Evolutionary conservation across 2,797 vertebrate species (phyloP), one percentile per base, ranked within the genome.

Genomic region (Melanotaenia boesemani): DNA sequence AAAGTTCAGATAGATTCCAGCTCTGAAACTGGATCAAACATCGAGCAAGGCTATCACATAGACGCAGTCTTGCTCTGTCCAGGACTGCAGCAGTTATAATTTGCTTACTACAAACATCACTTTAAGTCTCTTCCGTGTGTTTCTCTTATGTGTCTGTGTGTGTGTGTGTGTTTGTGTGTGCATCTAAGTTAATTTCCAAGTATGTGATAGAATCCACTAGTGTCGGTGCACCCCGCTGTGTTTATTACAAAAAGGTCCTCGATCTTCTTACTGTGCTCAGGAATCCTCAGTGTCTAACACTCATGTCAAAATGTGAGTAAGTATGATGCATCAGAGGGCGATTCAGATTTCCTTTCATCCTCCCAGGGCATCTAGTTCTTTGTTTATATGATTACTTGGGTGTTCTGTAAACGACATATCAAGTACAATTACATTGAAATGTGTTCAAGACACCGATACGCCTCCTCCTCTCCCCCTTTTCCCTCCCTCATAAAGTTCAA

Each of bases 381-480:
- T 95, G 92, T 95, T 95, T 94, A 94, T 87, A 93, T 89, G 92
- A 92, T 91, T 92, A 92, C 90, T 90, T 91, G 89, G 90, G 89
- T 93, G 91, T 94, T 94, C 94, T 85, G 81, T 94, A 94, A 94
- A 94, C 89, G 81, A 92, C 89, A 91, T 91, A 93, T 93, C 93
- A 92, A 91, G 90, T 92, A 92, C 91, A 93, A 94, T 94, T 95
- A 94, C 88, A 82, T 78, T 83, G 83, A 93, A 94, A 94, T 92
- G 89, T 78, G 85, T 93, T 93, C 91, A 90, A 92, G 90, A 91
- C 88, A 88, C 88, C 62, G 68, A 89, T 72, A 72, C 65, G 74
- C 67, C 74, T 24, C 62, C 76, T 39, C 46, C 30, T 13, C n/a
- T 16, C 28, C 22, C 69, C 61, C 15, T 52, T 67, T 61, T 39